These are phyloP conservation scores for Scaptomyza pallida DNA, from an alignment of 1,140 invertebrate genomes.

Conservation along the genomic window DNA sequence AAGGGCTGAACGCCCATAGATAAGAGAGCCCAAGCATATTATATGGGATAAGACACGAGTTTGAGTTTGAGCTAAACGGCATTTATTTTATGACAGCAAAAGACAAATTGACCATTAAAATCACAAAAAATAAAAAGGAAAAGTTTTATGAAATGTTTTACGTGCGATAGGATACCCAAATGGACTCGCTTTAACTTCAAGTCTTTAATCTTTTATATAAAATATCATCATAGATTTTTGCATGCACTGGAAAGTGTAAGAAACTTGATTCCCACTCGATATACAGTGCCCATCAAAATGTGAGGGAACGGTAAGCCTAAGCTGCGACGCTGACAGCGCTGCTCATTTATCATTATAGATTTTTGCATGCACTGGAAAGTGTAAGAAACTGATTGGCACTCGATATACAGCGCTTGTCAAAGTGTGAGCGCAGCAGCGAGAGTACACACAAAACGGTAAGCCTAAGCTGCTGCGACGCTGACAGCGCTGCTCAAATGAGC, in stretches of 20 bases:
- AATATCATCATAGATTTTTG: too few relatives aligned
- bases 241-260: constrained; percentile 5
- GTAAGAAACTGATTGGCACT: constrained; percentile 5
- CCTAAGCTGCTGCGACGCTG: constrained; percentile 17
- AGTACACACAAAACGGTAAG: constrained; percentile 8
- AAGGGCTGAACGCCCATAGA: constrained; percentile 43
- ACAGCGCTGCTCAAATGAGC: constrained; percentile 66
- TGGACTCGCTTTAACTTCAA: too few relatives aligned
- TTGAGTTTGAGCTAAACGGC: neutral
- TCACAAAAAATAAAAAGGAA: constrained; percentile 37
- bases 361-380: constrained; percentile 8
- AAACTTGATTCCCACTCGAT: constrained; percentile 1
- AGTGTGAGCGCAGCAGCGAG: too few relatives aligned
- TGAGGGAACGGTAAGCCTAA: constrained; percentile 26
- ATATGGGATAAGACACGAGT: neutral
- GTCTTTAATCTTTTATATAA: too few relatives aligned
- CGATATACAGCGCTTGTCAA: constrained; percentile 9
- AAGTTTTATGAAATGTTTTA: neutral
- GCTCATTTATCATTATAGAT: too few relatives aligned
- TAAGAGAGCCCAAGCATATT: constrained; percentile 56
- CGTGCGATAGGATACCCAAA: too few relatives aligned
- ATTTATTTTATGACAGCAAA: constrained; percentile 64
- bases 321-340: constrained; percentile 45
- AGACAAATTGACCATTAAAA: constrained; percentile 73
- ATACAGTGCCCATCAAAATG: constrained; percentile 13